phyloP scores from a whole-genome alignment of 2,797 vertebrate species.

The Melanotaenia nigrans region DNA sequence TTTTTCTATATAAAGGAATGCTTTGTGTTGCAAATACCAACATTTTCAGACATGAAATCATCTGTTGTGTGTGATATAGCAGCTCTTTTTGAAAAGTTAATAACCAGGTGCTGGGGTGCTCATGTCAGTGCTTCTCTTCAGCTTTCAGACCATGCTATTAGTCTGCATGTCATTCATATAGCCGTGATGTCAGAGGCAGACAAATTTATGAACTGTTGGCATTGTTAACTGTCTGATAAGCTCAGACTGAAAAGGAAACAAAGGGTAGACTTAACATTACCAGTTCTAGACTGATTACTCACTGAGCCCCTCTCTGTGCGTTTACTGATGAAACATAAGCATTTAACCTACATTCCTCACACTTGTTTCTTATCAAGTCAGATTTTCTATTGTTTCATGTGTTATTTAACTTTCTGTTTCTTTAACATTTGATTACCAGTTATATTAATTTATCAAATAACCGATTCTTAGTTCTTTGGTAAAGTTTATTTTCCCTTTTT shows the following conservation, averaged over 20 bases:
- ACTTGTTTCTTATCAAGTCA: conserved; percentile 15
- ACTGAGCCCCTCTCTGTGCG: conserved; percentile 42
- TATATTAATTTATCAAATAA: not conserved
- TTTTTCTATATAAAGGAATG: conserved; percentile 34
- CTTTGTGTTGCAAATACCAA: conserved; percentile 22
- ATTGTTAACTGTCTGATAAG: conserved; percentile 49
- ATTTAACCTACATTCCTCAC: conserved; percentile 4
- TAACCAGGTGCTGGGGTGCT: conserved; percentile 62
- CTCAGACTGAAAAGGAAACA: conserved; percentile 35
- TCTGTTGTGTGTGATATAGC: conserved; percentile 14
- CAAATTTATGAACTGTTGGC: conserved; percentile 43
- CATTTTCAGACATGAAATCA: conserved; percentile 25
- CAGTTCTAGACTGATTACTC: conserved; percentile 58
- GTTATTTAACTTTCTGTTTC: not conserved
- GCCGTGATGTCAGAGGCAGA: conserved; percentile 58
- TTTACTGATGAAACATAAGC: conserved; percentile 7
- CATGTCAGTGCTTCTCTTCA: conserved; percentile 37
- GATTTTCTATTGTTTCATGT: not conserved
- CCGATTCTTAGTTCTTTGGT: conserved; percentile 7
- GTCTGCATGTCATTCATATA: conserved; percentile 27
- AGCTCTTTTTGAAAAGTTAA: conserved; percentile 49
- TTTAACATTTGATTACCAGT: conserved; percentile 13
- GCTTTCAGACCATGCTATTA: conserved; percentile 38
- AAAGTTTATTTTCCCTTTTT: too few relatives aligned
- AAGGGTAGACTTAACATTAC: conserved; percentile 40